Evolutionary conservation across 2,113 vertebrate genomes (phyloP).

Genomic region (Manacus vitellinus): DNA sequence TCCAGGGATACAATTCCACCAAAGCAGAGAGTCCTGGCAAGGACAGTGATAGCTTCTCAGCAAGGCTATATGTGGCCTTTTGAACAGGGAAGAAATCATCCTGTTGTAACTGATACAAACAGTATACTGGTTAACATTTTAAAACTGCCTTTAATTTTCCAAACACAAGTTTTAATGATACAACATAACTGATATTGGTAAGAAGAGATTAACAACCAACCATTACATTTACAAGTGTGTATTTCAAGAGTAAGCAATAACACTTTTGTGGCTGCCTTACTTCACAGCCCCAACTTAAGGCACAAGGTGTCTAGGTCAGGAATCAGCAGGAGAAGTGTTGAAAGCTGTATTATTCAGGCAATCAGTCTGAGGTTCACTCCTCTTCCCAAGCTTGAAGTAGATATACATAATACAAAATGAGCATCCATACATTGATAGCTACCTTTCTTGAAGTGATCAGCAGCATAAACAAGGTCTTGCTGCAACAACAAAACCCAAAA

Average conservation of each 20-base stretch:
- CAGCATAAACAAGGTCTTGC: background rate
- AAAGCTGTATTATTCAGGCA: background rate
- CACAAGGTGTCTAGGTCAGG: background rate
- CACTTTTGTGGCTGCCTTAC: background rate
- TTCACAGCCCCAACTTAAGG: background rate
- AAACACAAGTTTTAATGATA: background rate
- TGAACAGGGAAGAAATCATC: background rate
- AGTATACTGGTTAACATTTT: background rate
- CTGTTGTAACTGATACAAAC: background rate
- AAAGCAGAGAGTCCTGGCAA: background rate
- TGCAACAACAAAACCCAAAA: background rate
- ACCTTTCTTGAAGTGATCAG: background rate
- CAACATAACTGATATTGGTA: background rate
- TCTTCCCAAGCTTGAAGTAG: background rate
- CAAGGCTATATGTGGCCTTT: background rate
- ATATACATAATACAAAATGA: background rate
- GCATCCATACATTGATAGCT: background rate
- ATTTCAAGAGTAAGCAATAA: background rate
- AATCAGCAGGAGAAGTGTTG: background rate
- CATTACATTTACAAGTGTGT: background rate
- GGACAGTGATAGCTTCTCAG: background rate
- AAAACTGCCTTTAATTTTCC: background rate
- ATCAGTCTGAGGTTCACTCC: background rate
- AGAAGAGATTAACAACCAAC: background rate
- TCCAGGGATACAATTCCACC: background rate